Conservation (phyloP, 2,113 vertebrate genomes). For the Arvicanthis niloticus region DNA sequence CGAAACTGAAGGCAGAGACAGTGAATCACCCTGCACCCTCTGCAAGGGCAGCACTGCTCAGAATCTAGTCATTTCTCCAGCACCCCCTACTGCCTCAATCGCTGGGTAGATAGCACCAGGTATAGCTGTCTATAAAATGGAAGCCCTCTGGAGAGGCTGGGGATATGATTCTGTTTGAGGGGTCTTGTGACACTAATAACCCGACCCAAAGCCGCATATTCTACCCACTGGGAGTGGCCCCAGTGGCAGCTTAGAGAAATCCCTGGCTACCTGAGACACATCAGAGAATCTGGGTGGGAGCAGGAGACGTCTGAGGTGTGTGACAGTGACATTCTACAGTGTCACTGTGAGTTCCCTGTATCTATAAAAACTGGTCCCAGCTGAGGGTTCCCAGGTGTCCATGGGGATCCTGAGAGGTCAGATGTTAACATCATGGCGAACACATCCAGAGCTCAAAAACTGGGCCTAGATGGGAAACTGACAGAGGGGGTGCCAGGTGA, state of each 20-base stretch:
- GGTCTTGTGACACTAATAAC: neutral
- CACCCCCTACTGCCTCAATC: accelerated
- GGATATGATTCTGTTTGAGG: neutral
- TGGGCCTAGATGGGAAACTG: neutral
- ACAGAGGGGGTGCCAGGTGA: neutral
- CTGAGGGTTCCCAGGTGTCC: neutral
- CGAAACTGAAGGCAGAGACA: neutral
- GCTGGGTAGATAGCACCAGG: neutral
- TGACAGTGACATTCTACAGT: neutral
- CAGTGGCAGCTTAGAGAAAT: neutral
- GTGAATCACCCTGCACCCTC: neutral
- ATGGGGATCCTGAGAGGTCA: neutral
- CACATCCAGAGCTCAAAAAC: neutral
- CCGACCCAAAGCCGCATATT: neutral
- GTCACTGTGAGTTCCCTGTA: neutral
- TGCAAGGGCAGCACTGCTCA: neutral
- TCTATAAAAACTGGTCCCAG: neutral
- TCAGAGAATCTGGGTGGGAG: neutral
- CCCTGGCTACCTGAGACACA: neutral
- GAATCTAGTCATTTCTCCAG: neutral
- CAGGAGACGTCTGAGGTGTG: neutral
- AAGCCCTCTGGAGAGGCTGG: neutral
- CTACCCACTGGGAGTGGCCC: neutral
- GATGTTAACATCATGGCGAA: too few species aligned
- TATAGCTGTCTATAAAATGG: neutral